phyloP scores from a whole-genome alignment of 2,113 vertebrate genomes.

The Solenodon paradoxus region DNA sequence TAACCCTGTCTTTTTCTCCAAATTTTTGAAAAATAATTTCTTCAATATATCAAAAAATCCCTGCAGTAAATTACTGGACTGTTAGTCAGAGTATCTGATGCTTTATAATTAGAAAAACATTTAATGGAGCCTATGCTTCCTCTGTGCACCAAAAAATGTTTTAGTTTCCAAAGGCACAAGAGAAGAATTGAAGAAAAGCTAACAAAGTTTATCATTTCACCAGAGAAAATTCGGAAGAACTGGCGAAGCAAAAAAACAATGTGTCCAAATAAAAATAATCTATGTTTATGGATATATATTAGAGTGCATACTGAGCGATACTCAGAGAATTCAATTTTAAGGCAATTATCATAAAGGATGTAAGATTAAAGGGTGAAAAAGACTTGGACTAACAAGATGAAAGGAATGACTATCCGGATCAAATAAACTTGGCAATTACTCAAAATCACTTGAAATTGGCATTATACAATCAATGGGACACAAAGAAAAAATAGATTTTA shows the following conservation, averaged over 20 bases:
- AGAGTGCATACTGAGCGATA: background rate
- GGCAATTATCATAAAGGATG: background rate
- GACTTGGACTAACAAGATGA: background rate
- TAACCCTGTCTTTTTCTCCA: background rate
- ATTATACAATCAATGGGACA: background rate
- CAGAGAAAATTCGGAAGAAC: background rate
- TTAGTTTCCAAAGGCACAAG: background rate
- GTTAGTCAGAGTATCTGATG: background rate
- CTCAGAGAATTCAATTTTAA: background rate
- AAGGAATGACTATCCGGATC: constrained; percentile 3
- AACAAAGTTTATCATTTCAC: background rate
- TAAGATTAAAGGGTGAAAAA: background rate
- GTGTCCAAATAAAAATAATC: background rate
- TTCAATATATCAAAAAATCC: too few relatives aligned
- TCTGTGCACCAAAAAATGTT: background rate
- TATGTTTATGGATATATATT: background rate
- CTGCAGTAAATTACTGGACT: constrained; percentile 19
- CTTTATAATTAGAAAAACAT: constrained; percentile 19
- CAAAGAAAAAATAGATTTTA: constrained; percentile 9
- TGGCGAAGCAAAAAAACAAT: background rate
- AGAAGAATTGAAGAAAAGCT: background rate
- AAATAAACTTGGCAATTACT: constrained; percentile 13
- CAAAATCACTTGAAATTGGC: background rate
- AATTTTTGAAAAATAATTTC: background rate
- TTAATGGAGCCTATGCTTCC: background rate